Evolutionary conservation across 2,888 invertebrate genomes (phyloP), one percentile per base, ranked within the genome.

Genomic region (Ferdinandea cuprea): DNA sequence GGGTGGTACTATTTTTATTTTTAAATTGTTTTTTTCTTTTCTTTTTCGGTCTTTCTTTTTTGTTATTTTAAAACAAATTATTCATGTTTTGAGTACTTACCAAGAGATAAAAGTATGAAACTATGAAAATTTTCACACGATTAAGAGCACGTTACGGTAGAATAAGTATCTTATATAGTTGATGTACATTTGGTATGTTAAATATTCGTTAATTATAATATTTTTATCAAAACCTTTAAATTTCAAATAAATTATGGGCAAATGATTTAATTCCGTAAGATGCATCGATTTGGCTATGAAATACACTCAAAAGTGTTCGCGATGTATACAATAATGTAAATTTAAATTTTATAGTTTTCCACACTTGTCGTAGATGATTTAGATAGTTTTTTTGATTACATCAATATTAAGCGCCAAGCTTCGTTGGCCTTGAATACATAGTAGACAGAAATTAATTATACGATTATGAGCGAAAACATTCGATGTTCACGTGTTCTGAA

Each of bases 51-150:
- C n/a, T n/a, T 35, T 35, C 7, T 32, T 8, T 35, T 35, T 35
- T 6, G 3, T 21, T 40, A 40, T 44, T 44, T 44, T 19, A 21
- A 44, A 44, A 44, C 4, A 11, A 44, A 21, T 19, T 11, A 21
- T 44, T 44, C 11, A 44, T 44, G 11, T 19, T 0, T 44, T 19
- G 19, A 19, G 4, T n/a, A n/a, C n/a, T n/a, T n/a, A 8, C 17
- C 3, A 19, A 19, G 19, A 40, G 35, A 35, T n/a, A 40, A 3
- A 5, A n/a, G 13, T 19, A 56, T 13, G 13, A 56, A 40, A 15
- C 37, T 40, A 13, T 13, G n/a, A 7, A 37, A n/a, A 37, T 37
- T 37, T 37, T 37, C 56, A 56, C 56, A 56, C 54, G 15, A 30
- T 56, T 37, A n/a, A 19, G 9, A 21, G 21, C 21, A 13, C 25